These are phyloP conservation scores for Ptychoptera albimana DNA, from an alignment of 2,888 invertebrate genomes.

Conservation along the genomic window DNA sequence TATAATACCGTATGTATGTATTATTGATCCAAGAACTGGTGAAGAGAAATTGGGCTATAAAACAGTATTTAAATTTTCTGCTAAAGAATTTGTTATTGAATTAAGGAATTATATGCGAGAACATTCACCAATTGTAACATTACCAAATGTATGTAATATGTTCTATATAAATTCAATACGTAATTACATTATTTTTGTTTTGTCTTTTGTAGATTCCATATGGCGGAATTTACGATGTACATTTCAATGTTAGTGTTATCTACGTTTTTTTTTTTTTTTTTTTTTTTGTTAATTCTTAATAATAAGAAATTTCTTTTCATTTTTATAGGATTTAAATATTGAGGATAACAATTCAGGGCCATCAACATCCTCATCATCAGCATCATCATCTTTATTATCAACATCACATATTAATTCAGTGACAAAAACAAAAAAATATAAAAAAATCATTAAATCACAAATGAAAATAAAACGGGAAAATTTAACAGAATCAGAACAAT, in stretches of 20 bases:
- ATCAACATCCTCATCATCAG: background rate
- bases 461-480: conserved; percentile 12
- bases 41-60: conserved; percentile 34
- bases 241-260: background rate
- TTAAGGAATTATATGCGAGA: background rate
- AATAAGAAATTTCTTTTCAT: too few relatives aligned
- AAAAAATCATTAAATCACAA: background rate
- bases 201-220: too few relatives aligned
- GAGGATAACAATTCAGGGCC: too few relatives aligned
- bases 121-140: conserved; percentile 5
- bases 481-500: conserved; percentile 27
- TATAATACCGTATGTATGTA: conserved; percentile 44
- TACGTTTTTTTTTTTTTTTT: background rate
- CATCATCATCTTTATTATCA: too few relatives aligned
- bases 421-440: background rate
- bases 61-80: conserved; percentile 2
- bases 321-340: too few relatives aligned
- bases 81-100: conserved; percentile 3
- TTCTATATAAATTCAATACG: too few relatives aligned
- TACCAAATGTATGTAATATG: conserved; percentile 4
- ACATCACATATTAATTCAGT: too few relatives aligned
- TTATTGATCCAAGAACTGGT: conserved; percentile 52
- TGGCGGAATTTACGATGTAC: too few relatives aligned
- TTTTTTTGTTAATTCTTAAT: background rate
- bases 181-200: too few relatives aligned